Evolutionary conservation across 2,888 invertebrate genomes (phyloP), one percentile per base, ranked within the genome.

Genomic region (Tupiocoris notatus): DNA sequence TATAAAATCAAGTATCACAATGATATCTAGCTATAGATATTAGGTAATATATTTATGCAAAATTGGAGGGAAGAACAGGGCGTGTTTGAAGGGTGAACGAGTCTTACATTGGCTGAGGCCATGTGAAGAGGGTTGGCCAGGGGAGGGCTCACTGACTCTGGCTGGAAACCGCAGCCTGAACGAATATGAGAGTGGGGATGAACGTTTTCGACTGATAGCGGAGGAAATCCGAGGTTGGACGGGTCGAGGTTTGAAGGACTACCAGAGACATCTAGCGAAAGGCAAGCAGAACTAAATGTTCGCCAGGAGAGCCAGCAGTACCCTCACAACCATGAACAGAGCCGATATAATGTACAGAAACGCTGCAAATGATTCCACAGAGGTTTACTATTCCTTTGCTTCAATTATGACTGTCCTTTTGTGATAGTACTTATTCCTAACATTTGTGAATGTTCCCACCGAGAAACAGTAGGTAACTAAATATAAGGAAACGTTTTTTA

Each of bases 51-150:
- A n/a, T n/a, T n/a, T n/a, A n/a, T n/a, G n/a, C n/a, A n/a, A 39
- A 7, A 12, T 39, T 39, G 39, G 39, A 39, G 39, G 39, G 39
- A 39, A 39, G 39, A 39, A 12, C 39, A 39, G 22, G 9, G 23
- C 20, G 67, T 56, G 22, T 3, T 59, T 24, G 25, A 18, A 59
- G 58, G 18, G 59, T 24, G 59, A 70, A 21, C 67, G 24, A 22
- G 70, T 57, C 70, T 70, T 70, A 70, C 70, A 59, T 70, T 70
- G 70, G 70, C 70, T 59, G 70, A 59, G 70, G 70, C 70, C 70
- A 70, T 70, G 70, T 59, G 70, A 59, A 59, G 70, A 59, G 70
- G 58, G 70, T 65, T 17, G 67, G 67, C 67, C 57, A 67, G 57
- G 57, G 67, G 67, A 56, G 67, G 56, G 70, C 70, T 70, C 70